Base-by-base conservation (phyloP, 1,140 invertebrate species). In the Drosophila subpulchrella region DNA sequence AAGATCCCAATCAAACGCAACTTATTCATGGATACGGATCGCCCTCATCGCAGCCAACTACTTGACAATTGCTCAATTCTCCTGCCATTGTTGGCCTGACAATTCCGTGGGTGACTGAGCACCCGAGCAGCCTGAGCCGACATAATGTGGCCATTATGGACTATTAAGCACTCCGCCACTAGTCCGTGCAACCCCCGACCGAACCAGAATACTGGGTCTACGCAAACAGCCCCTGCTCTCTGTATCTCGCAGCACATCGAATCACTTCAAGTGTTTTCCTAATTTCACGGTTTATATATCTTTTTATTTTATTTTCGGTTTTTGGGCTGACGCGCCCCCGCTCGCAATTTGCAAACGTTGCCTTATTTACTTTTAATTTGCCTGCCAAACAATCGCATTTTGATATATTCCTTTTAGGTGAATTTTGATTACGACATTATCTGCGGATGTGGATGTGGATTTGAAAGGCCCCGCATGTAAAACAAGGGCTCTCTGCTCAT, bases 361-460 rank as follows among this genome's bases (percentile, higher is more conserved):
- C 80, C 83, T 88, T 88, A 89, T 88, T 88, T 88, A 88, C 83
- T 88, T 89, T 89, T 88, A 82, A 88, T 88, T 88, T 88, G 83
- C 83, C 79, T 70, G 75, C 79, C 68, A 88, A 88, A 88, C 66
- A 85, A 44, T 36, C 60, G 57, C 50, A 48, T 61, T 81, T 67
- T 82, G 67, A 71, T 71, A 58, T 54, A 82, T 70, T 79, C 50
- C 68, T 50, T 60, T 17, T 38, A 44, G 51, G 12, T 41, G 30
- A 63, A 60, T 63, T 78, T 83, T 84, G 75, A 84, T 83, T 67
- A 75, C 63, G 34, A 71, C 65, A 71, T 56, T 58, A 71, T 70
- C 44, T 39, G 61, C 32, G 17, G 44, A 17, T 20, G 30, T 6
- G 6, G 32, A 34, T 34, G 27, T 5, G 27, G 27, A 27, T 27